Evolutionary conservation across 2,888 invertebrate species (phyloP).

Genomic region (Trichogramma dendrolimi): DNA sequence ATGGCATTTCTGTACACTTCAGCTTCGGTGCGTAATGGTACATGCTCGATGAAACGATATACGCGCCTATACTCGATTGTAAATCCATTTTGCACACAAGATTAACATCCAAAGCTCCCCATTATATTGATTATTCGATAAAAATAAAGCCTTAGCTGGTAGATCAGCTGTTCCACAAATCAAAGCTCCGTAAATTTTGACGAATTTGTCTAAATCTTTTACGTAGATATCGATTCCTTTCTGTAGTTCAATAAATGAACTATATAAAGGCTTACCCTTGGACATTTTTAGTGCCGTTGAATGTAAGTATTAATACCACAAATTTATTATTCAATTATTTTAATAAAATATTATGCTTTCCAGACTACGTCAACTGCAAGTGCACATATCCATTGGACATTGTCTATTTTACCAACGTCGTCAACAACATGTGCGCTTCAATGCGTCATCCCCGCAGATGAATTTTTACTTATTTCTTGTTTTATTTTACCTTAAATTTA

Average conservation of each 20-base stretch:
- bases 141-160: constrained; percentile 26
- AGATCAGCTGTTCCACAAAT: constrained; percentile 22
- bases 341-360: too few species aligned
- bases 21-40: neutral
- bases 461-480: too few species aligned
- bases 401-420: too few species aligned
- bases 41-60: constrained; percentile 1
- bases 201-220: neutral
- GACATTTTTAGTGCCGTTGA: too few species aligned
- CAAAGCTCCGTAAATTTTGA: constrained; percentile 13
- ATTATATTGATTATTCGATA: constrained; percentile 25
- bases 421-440: too few species aligned
- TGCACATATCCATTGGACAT: too few species aligned
- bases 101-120: constrained; percentile 24
- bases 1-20: neutral
- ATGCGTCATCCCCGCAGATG: too few species aligned
- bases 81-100: constrained; percentile 16
- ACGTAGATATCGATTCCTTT: constrained; percentile 8
- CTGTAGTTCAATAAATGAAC: neutral
- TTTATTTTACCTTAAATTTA: too few species aligned
- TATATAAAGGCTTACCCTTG: neutral
- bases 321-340: too few species aligned
- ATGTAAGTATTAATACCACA: too few species aligned
- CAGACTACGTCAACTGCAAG: too few species aligned
- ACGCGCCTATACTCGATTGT: constrained; percentile 8